Evolutionary conservation across 2,797 vertebrate species (phyloP).

Genomic region (Natrix natrix): DNA sequence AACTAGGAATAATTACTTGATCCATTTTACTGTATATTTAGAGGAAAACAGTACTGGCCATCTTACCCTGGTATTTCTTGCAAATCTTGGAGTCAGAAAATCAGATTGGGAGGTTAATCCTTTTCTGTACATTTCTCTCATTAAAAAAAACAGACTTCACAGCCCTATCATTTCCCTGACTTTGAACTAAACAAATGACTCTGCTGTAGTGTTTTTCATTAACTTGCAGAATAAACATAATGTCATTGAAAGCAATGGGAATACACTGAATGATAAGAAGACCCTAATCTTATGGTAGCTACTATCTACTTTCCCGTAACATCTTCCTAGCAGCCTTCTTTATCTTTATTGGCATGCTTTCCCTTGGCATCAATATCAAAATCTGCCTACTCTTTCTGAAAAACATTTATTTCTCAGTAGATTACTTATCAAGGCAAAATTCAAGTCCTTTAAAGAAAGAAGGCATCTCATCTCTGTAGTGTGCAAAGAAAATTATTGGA

Average conservation of each 20-base stretch:
- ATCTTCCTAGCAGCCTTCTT: neutral
- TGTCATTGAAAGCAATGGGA: neutral
- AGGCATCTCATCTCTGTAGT: neutral
- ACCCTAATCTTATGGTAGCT: neutral
- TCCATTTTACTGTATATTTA: neutral
- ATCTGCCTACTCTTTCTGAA: conserved; percentile 42
- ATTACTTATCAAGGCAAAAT: neutral
- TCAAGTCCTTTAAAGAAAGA: neutral
- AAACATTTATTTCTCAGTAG: neutral
- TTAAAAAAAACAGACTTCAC: neutral
- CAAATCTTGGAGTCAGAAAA: neutral
- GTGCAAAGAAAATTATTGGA: neutral
- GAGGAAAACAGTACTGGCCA: neutral
- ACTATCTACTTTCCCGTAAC: conserved; percentile 1
- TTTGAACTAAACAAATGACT: neutral
- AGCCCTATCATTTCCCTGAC: neutral
- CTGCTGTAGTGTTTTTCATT: neutral
- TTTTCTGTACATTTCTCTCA: neutral
- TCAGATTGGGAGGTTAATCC: neutral
- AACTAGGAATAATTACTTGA: neutral
- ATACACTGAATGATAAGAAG: neutral
- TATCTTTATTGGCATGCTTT: conserved; percentile 13
- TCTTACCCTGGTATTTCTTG: neutral
- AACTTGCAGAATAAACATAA: neutral
- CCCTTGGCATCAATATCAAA: conserved; percentile 36